These are phyloP conservation scores for Meandrina meandrites DNA, from an alignment of 92 coral and sea anemone genomes.

Conservation along the genomic window DNA sequence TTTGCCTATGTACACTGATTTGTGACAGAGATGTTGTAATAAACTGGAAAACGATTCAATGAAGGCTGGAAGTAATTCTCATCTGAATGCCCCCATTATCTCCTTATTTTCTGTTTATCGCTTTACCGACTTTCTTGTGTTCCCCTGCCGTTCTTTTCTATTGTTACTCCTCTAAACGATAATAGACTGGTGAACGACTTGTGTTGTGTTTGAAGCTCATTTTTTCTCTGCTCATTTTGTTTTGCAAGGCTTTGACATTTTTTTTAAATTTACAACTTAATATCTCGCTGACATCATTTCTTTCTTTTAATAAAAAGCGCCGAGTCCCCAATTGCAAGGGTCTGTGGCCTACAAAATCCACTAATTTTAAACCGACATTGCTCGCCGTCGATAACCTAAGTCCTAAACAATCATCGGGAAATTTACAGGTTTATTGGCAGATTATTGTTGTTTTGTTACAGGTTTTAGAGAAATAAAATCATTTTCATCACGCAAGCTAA, in stretches of 20 bases:
- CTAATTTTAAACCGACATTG: too few relatives aligned
- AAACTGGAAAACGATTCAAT: not conserved
- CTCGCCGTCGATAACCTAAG: too few relatives aligned
- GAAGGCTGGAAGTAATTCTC: not conserved
- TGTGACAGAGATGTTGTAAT: slow-evolving; percentile 3
- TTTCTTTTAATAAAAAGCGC: not conserved
- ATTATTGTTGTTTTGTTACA: too few relatives aligned
- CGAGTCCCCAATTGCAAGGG: not conserved
- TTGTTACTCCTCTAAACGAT: too few relatives aligned
- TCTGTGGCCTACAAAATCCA: not conserved
- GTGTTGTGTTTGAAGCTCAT: too few relatives aligned
- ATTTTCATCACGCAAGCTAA: too few relatives aligned
- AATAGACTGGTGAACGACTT: too few relatives aligned
- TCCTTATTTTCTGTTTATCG: not conserved
- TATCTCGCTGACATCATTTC: too few relatives aligned
- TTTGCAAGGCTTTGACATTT: not conserved
- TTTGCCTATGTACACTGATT: not conserved
- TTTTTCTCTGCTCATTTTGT: not conserved
- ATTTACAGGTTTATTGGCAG: not conserved
- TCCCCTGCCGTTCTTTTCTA: not conserved
- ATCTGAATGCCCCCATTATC: not conserved
- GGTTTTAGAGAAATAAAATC: not conserved
- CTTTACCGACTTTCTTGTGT: not conserved
- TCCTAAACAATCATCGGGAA: not conserved
- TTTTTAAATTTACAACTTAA: too few relatives aligned